These are phyloP conservation scores for Schizopygopsis malacanthus DNA, from an alignment of 2,797 vertebrate genomes.

Conservation along the genomic window DNA sequence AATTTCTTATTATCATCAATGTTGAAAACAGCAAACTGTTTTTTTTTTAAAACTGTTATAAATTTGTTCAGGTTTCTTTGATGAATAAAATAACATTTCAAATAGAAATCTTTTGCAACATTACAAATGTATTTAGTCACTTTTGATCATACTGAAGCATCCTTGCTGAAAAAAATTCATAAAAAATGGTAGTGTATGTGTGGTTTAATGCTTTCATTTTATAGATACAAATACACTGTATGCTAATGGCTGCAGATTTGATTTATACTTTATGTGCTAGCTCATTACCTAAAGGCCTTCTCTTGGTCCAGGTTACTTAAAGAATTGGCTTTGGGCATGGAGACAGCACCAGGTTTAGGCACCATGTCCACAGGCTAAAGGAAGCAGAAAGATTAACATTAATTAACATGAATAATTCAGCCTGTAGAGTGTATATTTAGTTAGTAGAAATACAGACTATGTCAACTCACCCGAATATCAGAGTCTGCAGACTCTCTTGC, in stretches of 20 bases:
- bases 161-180: background rate
- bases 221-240: background rate
- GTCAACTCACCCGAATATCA: slow-evolving; percentile 78
- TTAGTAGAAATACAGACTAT: background rate
- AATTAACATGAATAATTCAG: background rate
- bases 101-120: background rate
- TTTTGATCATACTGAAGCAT: background rate
- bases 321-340: slow-evolving; percentile 88
- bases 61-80: background rate
- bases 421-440: background rate
- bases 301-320: slow-evolving; percentile 93
- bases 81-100: background rate
- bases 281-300: slow-evolving; percentile 87
- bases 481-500: slow-evolving; percentile 84
- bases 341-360: slow-evolving; percentile 82
- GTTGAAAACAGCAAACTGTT: background rate
- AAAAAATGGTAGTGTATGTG: background rate
- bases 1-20: background rate
- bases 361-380: slow-evolving; percentile 86
- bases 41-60: background rate
- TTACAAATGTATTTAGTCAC: background rate
- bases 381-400: background rate
- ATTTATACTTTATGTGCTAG: background rate
- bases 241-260: background rate
- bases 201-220: background rate